phyloP scores from a whole-genome alignment of 2,113 vertebrate genomes.

The Myrmecobius fasciatus region DNA sequence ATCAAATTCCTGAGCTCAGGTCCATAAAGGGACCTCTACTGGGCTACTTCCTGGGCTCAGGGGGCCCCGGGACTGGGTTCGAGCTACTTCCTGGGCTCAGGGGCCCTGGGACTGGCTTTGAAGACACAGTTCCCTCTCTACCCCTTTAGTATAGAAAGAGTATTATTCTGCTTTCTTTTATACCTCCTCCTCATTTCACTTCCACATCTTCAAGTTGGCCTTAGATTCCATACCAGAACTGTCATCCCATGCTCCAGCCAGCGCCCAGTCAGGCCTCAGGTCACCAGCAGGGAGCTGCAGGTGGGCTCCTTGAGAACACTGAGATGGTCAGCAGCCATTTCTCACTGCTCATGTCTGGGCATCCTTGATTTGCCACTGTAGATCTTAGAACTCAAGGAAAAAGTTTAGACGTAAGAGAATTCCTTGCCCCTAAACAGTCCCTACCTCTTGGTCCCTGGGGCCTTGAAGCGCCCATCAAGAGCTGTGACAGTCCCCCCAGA shows the following conservation, averaged over 20 bases:
- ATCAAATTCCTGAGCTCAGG: not conserved
- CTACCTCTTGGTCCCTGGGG: not conserved
- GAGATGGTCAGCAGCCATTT: not conserved
- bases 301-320: not conserved
- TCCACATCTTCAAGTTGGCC: not conserved
- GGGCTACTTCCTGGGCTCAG: not conserved
- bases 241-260: conserved; percentile 67
- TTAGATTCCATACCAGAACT: not conserved
- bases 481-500: not conserved
- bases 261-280: not conserved
- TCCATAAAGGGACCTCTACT: not conserved
- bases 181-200: conserved; percentile 50
- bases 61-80: not conserved
- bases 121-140: not conserved
- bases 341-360: not conserved
- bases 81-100: not conserved
- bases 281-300: not conserved
- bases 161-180: not conserved
- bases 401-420: not conserved
- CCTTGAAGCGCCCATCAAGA: no score
- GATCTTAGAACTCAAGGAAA: not conserved
- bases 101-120: not conserved
- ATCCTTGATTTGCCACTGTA: not conserved
- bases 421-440: not conserved
- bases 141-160: not conserved